Percentiles rank a stretch among this genome's conserved stretches.
Evolutionary conservation across 1,140 invertebrate species (phyloP).

Genomic region (Lasioglossum baleicum): DNA sequence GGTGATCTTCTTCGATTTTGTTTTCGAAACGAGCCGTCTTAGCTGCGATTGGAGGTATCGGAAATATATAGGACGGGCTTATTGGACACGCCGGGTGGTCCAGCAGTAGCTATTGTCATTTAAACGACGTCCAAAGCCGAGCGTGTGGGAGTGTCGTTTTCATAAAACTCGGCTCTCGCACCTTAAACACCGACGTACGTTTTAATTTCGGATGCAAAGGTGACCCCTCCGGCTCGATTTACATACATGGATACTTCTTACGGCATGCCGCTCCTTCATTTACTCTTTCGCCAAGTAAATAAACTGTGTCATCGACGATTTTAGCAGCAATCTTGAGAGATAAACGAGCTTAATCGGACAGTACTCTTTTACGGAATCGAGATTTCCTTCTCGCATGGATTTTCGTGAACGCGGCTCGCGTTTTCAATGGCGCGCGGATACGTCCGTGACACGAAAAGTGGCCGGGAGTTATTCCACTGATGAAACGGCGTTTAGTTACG

Average conservation of each 20-base stretch:
- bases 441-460: slow-evolving; percentile 33
- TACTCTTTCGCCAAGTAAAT: no score
- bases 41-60: background rate
- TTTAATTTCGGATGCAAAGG: background rate
- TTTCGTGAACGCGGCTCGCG: background rate
- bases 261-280: no score
- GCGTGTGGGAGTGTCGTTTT: background rate
- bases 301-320: no score
- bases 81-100: background rate
- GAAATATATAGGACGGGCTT: background rate
- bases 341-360: no score
- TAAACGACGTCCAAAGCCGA: background rate
- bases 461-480: slow-evolving; percentile 25
- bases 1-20: background rate
- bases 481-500: slow-evolving; percentile 25
- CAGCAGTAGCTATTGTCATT: background rate
- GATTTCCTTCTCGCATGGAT: background rate
- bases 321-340: no score
- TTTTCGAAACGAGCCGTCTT: background rate
- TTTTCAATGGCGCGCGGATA: background rate
- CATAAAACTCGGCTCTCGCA: background rate
- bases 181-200: background rate
- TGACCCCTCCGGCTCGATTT: background rate
- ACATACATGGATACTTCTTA: background rate
- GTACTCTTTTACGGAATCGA: no score